Base-by-base conservation (phyloP, 2,797 vertebrate species). In the Euphonia xanthogaster region DNA sequence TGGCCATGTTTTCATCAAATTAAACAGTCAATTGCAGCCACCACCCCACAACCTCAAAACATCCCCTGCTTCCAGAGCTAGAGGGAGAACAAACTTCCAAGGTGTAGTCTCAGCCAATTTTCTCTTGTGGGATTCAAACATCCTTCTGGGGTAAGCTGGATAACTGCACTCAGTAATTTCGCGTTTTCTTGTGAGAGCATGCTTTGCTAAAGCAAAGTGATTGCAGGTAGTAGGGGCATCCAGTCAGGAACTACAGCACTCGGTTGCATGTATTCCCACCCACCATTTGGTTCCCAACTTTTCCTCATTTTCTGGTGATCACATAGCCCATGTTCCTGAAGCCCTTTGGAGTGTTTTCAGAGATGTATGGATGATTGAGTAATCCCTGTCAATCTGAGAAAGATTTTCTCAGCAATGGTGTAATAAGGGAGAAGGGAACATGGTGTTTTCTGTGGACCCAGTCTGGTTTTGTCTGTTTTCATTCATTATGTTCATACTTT, bases 251-350 rank as follows among this genome's bases (percentile, higher is more conserved):
- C 35, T 35, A 14, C n/a, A 30, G 23, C 17, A 47, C 20, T 14
- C 0, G 0, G 21, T 55, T 58, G 20, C 9, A 2, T 15, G 15
- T 51, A 30, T 62, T 84, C 51, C 37, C 10, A 16, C 11, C 23
- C 47, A 40, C 31, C 12, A 9, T 62, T 45, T 63, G 8, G 6
- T 58, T 73, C 37, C 24, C 28, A 75, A 0, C 8, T 45, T 73
- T 19, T 65, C 50, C 31, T 42, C 12, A 2, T 77, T 84, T 62
- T 37, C 68, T 76, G n/a, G 18, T 27, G 63, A 31, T 18, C 25
- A 18, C 28, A 48, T 1, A 37, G 7, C 15, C 15, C 12, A 4
- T 7, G 10, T 30, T 85, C 17, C 33, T 62, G 61, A 62, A 72
- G 28, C 6, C 21, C 13, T 55, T 42, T 45, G 16, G 47, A 71